These are phyloP conservation scores for Aphidius ervi DNA, from an alignment of 1,140 invertebrate species.

Conservation along the genomic window DNA sequence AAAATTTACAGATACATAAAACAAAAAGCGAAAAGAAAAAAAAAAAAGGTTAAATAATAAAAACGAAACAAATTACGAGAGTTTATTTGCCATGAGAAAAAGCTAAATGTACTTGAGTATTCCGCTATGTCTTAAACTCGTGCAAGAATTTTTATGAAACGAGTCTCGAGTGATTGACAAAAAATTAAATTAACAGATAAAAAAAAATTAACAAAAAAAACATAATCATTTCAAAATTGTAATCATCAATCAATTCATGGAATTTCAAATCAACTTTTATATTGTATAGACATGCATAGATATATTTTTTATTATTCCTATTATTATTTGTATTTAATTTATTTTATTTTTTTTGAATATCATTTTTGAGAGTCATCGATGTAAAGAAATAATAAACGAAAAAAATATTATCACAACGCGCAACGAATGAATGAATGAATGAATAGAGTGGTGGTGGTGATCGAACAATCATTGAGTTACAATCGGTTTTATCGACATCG, in stretches of 20 bases:
- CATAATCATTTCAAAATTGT: conserved; percentile 13
- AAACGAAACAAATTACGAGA: conserved; percentile 12
- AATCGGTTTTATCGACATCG: conserved; percentile 9
- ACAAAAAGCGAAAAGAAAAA: not conserved
- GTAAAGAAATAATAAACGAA: conserved; percentile 11
- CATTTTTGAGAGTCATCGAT: conserved; percentile 1
- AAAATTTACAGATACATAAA: not conserved
- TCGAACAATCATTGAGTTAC: conserved; percentile 10
- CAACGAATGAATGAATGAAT: conserved; percentile 12
- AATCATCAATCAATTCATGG: conserved; percentile 14
- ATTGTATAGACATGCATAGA: too few relatives aligned
- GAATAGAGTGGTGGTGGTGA: not conserved
- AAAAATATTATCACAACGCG: not conserved
- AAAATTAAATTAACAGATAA: too few relatives aligned
- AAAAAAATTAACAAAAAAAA: not conserved
- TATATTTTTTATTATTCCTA: not conserved
- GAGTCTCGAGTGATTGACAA: too few relatives aligned
- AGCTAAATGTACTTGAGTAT: conserved; percentile 12
- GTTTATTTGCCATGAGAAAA: conserved; percentile 19
- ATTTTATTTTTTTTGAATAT: too few relatives aligned
- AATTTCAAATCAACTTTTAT: conserved; percentile 5
- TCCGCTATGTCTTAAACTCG: not conserved
- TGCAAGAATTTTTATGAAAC: not conserved
- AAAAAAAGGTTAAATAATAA: not conserved
- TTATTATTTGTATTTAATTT: not conserved